Evolutionary conservation across 2,888 invertebrate genomes (phyloP), one percentile per base, ranked within the genome.

Genomic region (Cactoblastis cactorum): DNA sequence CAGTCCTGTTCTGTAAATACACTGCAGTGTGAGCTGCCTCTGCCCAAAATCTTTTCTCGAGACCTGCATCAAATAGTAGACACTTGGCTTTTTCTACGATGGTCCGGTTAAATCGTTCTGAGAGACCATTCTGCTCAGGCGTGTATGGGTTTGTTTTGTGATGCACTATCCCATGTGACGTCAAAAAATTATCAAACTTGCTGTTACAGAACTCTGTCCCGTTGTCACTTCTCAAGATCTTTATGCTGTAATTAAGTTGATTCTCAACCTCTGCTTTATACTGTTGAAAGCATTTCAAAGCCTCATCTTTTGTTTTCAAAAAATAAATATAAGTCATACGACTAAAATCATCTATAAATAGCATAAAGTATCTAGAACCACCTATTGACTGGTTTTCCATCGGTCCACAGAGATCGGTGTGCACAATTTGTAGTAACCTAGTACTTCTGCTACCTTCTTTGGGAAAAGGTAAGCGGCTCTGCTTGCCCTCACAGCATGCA

Each of bases 261-360:
- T 52, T 53, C 39, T 53, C 50, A 34, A 52, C 52, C 24, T 45
- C 34, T 15, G 39, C 33, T 43, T 18, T 53, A 34, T 34, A 53
- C 15, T 52, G 18, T 19, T 49, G n/a, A 52, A 58, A 50, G 17
- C 33, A 49, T 11, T 18, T 28, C 1, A 55, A 45, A 8, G 50
- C 57, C 19, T 56, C 52, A 53, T 11, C 11, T 17, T 38, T 38
- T 9, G 1, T 1, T 38, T 38, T 38, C 2, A 50, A 19, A 35
- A 53, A 53, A 48, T 43, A 50, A 14, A 50, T 38, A 41, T 34
- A 46, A 24, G 51, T 53, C 59, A 62, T 61, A 5, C 59, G 53
- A 45, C 56, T 62, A 34, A 37, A 56, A 35, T 62, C 61, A 53
- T 62, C 63, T 0, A 62, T 49, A 22, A 63, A 59, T 9, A 58